A percentile compares a stretch with the other conserved stretches of the same genome.
Evolutionary conservation across 2,113 vertebrate species (phyloP).

Genomic region (Myotis yumanensis): DNA sequence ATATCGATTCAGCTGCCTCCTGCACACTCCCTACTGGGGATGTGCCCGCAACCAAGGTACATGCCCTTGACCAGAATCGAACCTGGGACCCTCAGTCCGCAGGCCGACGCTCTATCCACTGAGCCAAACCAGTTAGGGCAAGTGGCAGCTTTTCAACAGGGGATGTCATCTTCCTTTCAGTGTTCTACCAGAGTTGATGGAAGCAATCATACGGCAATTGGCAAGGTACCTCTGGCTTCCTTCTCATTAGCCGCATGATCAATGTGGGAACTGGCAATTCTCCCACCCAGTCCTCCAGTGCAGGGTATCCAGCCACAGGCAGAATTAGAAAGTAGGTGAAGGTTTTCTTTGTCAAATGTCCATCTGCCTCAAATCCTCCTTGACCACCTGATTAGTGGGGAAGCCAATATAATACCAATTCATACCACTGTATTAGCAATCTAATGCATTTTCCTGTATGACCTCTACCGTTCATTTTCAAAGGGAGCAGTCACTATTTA

Average conservation of each 20-base stretch:
- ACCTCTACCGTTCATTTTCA: background rate
- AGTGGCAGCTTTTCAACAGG: background rate
- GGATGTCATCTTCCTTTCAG: background rate
- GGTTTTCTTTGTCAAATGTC: constrained; percentile 9
- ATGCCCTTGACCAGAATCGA: no score
- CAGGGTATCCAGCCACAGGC: background rate
- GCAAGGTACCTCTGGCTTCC: background rate
- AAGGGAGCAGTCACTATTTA: background rate
- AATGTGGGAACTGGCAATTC: background rate
- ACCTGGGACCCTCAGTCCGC: no score
- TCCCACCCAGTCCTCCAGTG: background rate
- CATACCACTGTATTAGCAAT: background rate
- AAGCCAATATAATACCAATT: background rate
- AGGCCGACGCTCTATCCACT: no score
- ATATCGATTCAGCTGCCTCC: no score
- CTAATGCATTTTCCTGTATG: background rate
- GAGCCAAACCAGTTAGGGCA: no score
- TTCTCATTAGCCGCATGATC: background rate
- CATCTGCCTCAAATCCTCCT: background rate
- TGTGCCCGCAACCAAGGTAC: no score
- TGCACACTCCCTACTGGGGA: no score
- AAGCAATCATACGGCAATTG: background rate
- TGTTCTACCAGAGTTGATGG: background rate
- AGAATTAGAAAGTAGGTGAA: constrained; percentile 36
- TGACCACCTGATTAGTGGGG: background rate